Base-by-base conservation (phyloP, 1,140 invertebrate species). In the Cherax quadricarinatus region DNA sequence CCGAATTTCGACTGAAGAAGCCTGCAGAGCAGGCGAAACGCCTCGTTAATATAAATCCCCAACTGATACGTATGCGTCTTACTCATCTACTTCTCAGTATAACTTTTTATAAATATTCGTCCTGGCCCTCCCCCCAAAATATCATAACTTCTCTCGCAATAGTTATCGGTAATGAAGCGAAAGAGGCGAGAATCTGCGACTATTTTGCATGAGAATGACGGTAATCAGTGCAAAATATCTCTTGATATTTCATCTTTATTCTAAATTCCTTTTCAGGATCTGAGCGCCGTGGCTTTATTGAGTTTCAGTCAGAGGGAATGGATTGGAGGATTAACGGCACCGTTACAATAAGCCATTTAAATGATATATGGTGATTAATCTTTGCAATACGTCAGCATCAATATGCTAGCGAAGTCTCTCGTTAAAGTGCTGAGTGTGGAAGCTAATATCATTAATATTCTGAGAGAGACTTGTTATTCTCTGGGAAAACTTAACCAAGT, bases 321-420 rank as follows among this genome's bases (percentile, higher is more conserved):
- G 70, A 75, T 75, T 4, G 24, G n/a, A 75, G 21, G 70, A 75
- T 75, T 75, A 75, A 75, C 7, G 70, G 70, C 70, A 24, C n/a
- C n/a, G 24, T 75, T 9, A 75, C 70, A 75, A 24, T 75, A 75
- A 75, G 70, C 70, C 14, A 75, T 75, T 75, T 75, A 5, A 75
- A 30, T 75, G 70, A 75, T 75, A 75, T 75, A 75, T 30, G 70
- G 18, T 24, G 70, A 75, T 75, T 75, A 75, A 75, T 30, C n/a
- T 30, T 24, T 30, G 18, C 14, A 30, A 75, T 75, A 21, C 70
- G 14, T 75, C 24, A 24, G n/a, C n/a, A 24, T 30, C 70, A 75
- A 75, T 75, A 75, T 3, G 7, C 24, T 30, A 57, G 70, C 70
- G 7, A 75, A 75, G 70, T 24, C 7, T 24, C 6, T 21, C 70